Conservation (phyloP, 2,113 vertebrate species). For the Casuarius casuarius region DNA sequence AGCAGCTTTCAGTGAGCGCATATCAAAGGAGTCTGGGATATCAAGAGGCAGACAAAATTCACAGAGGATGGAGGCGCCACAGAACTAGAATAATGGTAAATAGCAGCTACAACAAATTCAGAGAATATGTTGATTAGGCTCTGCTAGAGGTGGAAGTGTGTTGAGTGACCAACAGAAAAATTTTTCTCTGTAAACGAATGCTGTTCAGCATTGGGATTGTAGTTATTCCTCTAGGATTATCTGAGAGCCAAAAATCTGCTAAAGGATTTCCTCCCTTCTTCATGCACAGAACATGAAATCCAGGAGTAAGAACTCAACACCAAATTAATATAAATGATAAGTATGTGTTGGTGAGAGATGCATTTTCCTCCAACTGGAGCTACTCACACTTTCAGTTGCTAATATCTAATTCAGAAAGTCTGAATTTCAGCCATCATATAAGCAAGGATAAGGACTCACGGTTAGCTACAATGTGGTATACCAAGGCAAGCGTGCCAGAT, state of each 20-base stretch:
- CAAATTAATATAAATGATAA: neutral
- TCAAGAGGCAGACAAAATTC: conserved; percentile 17
- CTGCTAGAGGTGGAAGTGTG: neutral
- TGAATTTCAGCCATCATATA: conserved; percentile 40
- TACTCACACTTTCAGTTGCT: conserved; percentile 3
- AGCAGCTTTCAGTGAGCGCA: neutral
- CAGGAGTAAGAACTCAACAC: neutral
- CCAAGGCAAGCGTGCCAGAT: conserved; percentile 23
- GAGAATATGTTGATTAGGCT: conserved; percentile 4
- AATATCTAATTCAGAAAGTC: neutral
- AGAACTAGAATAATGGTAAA: neutral
- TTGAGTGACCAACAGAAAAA: neutral
- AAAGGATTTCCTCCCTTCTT: neutral
- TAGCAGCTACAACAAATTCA: neutral
- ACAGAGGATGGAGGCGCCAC: neutral
- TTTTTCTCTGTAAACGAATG: conserved; percentile 16
- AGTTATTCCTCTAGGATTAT: neutral
- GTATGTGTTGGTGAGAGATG: neutral
- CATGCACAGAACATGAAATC: neutral
- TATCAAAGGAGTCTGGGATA: neutral
- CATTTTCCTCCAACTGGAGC: neutral
- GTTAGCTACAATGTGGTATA: conserved; percentile 35
- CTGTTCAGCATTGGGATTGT: neutral
- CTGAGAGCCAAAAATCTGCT: conserved; percentile 3
- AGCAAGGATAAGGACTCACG: neutral